These are phyloP conservation scores for Sycobia sp. DNA, from an alignment of 1,140 invertebrate genomes.

Conservation along the genomic window DNA sequence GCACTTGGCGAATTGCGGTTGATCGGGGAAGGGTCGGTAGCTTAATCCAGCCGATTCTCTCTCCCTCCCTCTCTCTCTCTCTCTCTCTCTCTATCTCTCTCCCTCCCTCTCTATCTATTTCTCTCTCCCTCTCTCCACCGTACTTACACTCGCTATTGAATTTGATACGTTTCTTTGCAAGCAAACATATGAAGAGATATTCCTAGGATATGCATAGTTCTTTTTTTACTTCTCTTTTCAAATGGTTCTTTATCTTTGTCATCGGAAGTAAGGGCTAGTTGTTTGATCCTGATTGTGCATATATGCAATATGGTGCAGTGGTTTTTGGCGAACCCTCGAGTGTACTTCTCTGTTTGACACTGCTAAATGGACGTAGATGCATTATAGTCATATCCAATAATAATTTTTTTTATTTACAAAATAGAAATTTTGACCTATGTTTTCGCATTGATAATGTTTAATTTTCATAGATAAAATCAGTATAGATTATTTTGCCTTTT, in stretches of 20 bases:
- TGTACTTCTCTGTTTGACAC: not conserved
- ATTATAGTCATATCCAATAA: too few relatives aligned
- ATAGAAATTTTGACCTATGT: too few relatives aligned
- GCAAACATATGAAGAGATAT: too few relatives aligned
- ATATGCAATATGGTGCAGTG: not conserved
- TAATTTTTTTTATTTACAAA: too few relatives aligned
- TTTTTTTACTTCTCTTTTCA: slow-evolving; percentile 24
- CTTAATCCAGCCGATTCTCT: slow-evolving; percentile 40
- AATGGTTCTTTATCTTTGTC: slow-evolving; percentile 25
- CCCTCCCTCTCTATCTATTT: too few relatives aligned
- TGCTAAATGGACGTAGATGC: not conserved
- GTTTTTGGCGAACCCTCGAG: slow-evolving; percentile 16
- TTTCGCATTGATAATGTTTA: too few relatives aligned
- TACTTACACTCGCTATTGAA: too few relatives aligned
- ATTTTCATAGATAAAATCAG: too few relatives aligned
- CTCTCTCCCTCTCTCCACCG: too few relatives aligned
- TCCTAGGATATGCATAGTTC: not conserved
- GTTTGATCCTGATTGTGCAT: slow-evolving; percentile 10
- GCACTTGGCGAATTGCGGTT: slow-evolving; percentile 9
- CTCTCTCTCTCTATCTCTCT: too few relatives aligned
- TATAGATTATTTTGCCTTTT: too few relatives aligned
- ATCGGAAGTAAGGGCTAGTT: slow-evolving; percentile 1
- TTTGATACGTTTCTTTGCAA: slow-evolving; percentile 44
- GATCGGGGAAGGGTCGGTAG: slow-evolving; percentile 38
- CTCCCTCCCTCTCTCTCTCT: too few relatives aligned